Evolutionary conservation across 53 echinoderm and acorn worm genomes (phyloP).

Genomic region (Echinarachnius parma): DNA sequence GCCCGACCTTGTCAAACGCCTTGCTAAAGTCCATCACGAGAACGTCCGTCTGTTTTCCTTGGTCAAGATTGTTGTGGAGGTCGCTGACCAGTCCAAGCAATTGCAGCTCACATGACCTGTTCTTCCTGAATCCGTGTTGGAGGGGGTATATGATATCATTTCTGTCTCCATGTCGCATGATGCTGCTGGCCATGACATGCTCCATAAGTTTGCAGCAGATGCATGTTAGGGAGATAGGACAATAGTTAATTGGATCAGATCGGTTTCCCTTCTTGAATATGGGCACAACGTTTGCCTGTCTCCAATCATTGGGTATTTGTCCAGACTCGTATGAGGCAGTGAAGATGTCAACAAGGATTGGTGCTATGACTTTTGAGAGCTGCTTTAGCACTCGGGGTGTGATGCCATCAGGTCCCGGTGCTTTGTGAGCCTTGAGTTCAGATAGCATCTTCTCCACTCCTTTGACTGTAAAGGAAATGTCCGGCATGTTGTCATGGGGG

Average conservation of each 20-base stretch:
- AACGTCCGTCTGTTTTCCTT: not conserved
- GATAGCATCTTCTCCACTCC: not conserved
- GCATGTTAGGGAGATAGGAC: not conserved
- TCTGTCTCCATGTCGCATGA: not conserved
- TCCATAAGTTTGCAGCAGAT: not conserved
- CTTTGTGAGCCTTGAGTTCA: not conserved
- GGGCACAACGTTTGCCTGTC: not conserved
- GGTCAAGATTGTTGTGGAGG: not conserved
- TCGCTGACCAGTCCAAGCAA: constrained; percentile 1
- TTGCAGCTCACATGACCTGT: constrained; percentile 7
- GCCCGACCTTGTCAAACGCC: constrained; percentile 6
- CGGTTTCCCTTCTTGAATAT: not conserved
- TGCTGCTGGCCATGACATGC: not conserved
- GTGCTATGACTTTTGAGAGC: not conserved
- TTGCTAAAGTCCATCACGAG: not conserved
- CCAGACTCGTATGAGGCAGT: not conserved
- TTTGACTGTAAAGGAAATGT: not conserved
- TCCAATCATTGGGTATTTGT: not conserved
- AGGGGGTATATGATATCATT: not conserved
- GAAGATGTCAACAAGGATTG: not conserved
- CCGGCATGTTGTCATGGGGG: not conserved
- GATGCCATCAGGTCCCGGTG: constrained; percentile 19
- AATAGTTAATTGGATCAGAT: not conserved
- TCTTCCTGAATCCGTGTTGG: not conserved
- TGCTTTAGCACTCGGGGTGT: not conserved